Evolutionary conservation across 2,888 invertebrate genomes (phyloP).

Genomic region (Limenitis camilla): DNA sequence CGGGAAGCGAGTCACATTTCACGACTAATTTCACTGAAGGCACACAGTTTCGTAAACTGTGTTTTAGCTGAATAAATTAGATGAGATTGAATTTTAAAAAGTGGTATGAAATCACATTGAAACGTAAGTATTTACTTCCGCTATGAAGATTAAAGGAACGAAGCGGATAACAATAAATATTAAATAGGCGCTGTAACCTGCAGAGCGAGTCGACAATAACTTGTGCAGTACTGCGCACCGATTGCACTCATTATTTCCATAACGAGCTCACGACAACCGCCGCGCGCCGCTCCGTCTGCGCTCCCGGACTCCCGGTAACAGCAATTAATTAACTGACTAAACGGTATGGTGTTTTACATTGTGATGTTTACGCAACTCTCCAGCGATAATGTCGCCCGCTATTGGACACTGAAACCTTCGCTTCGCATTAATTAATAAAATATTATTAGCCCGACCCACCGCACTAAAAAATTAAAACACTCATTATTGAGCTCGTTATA

Average conservation of each 20-base stretch:
- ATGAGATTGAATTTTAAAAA: slow-evolving; percentile 9
- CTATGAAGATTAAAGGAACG: slow-evolving; percentile 40
- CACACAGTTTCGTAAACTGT: slow-evolving; percentile 19
- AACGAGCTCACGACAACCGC: slow-evolving; percentile 60
- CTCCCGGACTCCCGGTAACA: slow-evolving; percentile 53
- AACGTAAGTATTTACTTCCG: slow-evolving; percentile 2
- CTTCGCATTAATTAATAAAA: slow-evolving; percentile 66
- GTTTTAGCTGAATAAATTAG: slow-evolving; percentile 16
- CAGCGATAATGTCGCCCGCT: slow-evolving; percentile 62
- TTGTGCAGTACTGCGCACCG: slow-evolving; percentile 47
- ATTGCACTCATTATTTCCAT: slow-evolving; percentile 67
- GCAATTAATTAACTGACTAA: slow-evolving; percentile 72
- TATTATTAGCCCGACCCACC: slow-evolving; percentile 59
- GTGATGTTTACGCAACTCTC: slow-evolving; percentile 70
- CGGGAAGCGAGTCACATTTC: slow-evolving; percentile 34
- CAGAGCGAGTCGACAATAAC: slow-evolving; percentile 38
- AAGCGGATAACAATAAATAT: slow-evolving; percentile 50
- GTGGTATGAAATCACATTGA: neutral
- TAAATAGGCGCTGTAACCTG: slow-evolving; percentile 27
- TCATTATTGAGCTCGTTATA: slow-evolving; percentile 58
- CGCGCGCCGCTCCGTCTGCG: slow-evolving; percentile 30
- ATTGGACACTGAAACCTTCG: slow-evolving; percentile 53
- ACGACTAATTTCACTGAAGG: slow-evolving; percentile 33
- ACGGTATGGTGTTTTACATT: slow-evolving; percentile 71
- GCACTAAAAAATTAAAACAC: slow-evolving; percentile 66